These are phyloP conservation scores for Rambutsinella grinnellia DNA, from an alignment of 2,888 invertebrate species.

Conservation along the genomic window DNA sequence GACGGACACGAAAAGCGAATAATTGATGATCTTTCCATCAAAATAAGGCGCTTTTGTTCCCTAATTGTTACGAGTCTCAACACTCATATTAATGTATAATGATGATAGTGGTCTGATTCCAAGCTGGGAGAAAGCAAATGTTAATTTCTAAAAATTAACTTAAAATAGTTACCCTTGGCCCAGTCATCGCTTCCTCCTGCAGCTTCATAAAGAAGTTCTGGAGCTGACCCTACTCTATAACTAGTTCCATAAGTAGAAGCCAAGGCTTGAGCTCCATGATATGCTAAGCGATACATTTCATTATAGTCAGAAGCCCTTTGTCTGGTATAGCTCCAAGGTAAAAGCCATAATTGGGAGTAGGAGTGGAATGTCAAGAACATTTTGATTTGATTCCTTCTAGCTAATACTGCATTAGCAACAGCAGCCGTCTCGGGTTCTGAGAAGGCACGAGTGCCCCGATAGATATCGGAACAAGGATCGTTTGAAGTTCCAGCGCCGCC, in stretches of 20 bases:
- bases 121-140: too few species aligned
- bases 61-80: slow-evolving; percentile 10
- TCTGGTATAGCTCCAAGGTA: slow-evolving; percentile 84
- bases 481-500: slow-evolving; percentile 72
- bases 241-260: slow-evolving; percentile 67
- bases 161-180: slow-evolving; percentile 44
- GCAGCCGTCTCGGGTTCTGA: slow-evolving; percentile 81
- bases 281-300: slow-evolving; percentile 67
- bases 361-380: slow-evolving; percentile 82
- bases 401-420: slow-evolving; percentile 68
- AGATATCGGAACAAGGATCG: slow-evolving; percentile 69
- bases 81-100: neutral
- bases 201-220: slow-evolving; percentile 55
- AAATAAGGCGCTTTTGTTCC: too few species aligned
- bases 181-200: slow-evolving; percentile 67
- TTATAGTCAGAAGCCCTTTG: slow-evolving; percentile 67
- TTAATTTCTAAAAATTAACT: too few species aligned
- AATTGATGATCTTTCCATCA: too few species aligned
- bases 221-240: slow-evolving; percentile 67
- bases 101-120: too few species aligned
- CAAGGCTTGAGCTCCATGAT: slow-evolving; percentile 67
- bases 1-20: too few species aligned
- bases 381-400: slow-evolving; percentile 28
- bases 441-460: slow-evolving; percentile 71
- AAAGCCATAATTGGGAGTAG: slow-evolving; percentile 84